Percentiles rank a stretch among this genome's conserved stretches.
These are phyloP conservation scores for Myopa testacea DNA, from an alignment of 2,888 invertebrate genomes.

Conservation along the genomic window DNA sequence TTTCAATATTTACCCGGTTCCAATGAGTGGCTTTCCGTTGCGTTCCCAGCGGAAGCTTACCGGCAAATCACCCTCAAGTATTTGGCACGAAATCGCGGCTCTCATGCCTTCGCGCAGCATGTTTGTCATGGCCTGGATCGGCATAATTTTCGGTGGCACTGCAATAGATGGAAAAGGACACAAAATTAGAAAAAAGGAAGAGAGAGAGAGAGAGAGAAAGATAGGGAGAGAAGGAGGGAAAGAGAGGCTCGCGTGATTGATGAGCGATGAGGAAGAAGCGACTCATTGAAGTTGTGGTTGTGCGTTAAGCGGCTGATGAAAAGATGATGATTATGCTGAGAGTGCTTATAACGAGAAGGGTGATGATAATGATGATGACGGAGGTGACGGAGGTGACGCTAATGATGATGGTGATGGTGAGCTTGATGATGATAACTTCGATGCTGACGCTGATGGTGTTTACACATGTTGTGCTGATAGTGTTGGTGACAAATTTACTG, in stretches of 20 bases:
- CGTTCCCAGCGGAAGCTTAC: conserved; percentile 93
- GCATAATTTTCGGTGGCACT: conserved; percentile 88
- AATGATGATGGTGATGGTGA: conserved; percentile 25
- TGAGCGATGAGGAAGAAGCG: conserved; percentile 25
- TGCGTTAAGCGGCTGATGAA: conserved; percentile 10
- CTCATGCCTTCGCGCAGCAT: conserved; percentile 86
- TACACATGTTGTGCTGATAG: too few relatives aligned
- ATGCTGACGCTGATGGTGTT: too few relatives aligned
- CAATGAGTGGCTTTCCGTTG: conserved; percentile 82
- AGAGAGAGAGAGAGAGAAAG: conserved; percentile 3
- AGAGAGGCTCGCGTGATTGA: not conserved
- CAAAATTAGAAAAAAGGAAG: conserved; percentile 24
- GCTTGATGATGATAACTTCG: not conserved
- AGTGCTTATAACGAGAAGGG: conserved; percentile 17
- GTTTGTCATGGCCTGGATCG: conserved; percentile 84
- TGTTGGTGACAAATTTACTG: too few relatives aligned
- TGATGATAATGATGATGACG: conserved; percentile 26
- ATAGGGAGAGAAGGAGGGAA: conserved; percentile 11
- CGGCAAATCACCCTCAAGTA: conserved; percentile 92
- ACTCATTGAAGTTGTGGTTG: conserved; percentile 47
- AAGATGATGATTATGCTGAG: conserved; percentile 19
- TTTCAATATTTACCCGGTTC: conserved; percentile 69
- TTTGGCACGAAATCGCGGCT: conserved; percentile 90
- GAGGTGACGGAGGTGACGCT: conserved; percentile 25
- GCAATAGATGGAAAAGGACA: conserved; percentile 50